Percentiles rank a stretch among this genome's conserved stretches.
Evolutionary conservation across 2,888 invertebrate genomes (phyloP).

Genomic region (Stenurella melanura): DNA sequence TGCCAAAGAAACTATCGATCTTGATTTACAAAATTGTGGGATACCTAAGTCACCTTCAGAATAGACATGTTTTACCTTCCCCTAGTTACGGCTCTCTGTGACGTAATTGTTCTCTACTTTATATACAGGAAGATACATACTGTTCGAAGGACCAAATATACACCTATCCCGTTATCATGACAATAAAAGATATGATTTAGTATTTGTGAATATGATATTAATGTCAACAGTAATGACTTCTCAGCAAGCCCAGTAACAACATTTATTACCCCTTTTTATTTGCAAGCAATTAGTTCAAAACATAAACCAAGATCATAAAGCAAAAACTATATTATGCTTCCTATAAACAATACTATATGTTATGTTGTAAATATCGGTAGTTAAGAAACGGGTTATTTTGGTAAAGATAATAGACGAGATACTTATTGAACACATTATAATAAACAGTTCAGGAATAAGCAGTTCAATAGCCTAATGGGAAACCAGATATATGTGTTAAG

Average conservation of each 20-base stretch:
- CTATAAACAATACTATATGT: conserved; percentile 10
- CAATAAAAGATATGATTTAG: background rate
- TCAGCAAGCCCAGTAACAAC: background rate
- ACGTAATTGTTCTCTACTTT: no score
- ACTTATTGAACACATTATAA: background rate
- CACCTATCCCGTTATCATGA: background rate
- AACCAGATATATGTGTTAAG: background rate
- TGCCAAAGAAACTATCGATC: no score
- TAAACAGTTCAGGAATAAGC: conserved; percentile 6
- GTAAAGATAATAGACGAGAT: background rate
- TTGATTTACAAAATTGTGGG: no score
- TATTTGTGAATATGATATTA: conserved; percentile 3
- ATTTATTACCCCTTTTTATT: conserved; percentile 10
- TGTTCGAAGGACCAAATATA: background rate
- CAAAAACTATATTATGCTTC: background rate
- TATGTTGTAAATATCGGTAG: conserved; percentile 17
- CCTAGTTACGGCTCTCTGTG: no score
- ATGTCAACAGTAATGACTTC: conserved; percentile 1
- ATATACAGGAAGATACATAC: background rate
- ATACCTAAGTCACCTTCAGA: no score
- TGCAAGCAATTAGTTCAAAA: background rate
- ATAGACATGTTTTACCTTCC: no score
- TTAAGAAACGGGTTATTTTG: conserved; percentile 13
- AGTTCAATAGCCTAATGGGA: background rate
- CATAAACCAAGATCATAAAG: background rate